These are phyloP conservation scores for Etia nguti DNA, from an alignment of 2,113 vertebrate species.

Conservation along the genomic window DNA sequence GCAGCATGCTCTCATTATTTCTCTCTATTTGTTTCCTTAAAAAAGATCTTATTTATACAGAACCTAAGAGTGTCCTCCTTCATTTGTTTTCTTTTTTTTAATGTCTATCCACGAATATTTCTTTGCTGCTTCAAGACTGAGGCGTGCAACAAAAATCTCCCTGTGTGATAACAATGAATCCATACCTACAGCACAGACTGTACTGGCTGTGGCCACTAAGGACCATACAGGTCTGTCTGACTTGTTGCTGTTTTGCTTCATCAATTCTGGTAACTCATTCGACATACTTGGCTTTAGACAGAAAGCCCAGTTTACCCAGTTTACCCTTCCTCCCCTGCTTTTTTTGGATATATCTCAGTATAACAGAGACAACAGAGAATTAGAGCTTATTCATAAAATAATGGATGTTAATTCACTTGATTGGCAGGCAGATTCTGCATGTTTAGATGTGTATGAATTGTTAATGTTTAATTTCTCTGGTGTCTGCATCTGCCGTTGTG, in stretches of 20 bases:
- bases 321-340: not conserved
- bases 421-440: not conserved
- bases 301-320: not conserved
- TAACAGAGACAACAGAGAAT: not conserved
- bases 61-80: not conserved
- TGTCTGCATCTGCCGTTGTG: not conserved
- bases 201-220: not conserved
- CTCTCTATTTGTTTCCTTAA: not conserved
- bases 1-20: not conserved
- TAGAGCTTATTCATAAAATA: not conserved
- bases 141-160: constrained; percentile 14
- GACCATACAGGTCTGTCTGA: not conserved
- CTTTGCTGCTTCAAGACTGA: not conserved
- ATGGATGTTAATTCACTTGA: not conserved
- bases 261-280: not conserved
- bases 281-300: not conserved
- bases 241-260: constrained; percentile 51
- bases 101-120: not conserved
- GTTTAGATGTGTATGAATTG: not conserved
- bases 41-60: no score
- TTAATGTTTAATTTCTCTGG: not conserved
- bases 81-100: not conserved
- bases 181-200: constrained; percentile 15
- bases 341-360: not conserved
- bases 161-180: constrained; percentile 31